Percentiles rank a stretch among this genome's conserved stretches.
Evolutionary conservation across 2,797 vertebrate genomes (phyloP).

Genomic region (Myiotriccus ornatus): DNA sequence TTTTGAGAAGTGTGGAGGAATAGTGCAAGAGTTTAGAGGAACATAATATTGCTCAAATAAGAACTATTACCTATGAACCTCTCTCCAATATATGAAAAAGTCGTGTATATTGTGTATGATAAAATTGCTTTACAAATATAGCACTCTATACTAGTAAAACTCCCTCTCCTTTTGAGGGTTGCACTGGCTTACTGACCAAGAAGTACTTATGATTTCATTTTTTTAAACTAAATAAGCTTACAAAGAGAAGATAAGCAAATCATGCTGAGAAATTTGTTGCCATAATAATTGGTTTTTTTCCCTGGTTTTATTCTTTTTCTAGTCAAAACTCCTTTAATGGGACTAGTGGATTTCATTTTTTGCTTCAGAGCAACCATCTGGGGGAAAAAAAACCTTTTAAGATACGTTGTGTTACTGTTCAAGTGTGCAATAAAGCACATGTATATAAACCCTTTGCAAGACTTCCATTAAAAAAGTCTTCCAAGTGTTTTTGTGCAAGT

Average conservation of each 20-base stretch:
- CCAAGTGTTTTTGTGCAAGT: background rate
- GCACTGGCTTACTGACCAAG: background rate
- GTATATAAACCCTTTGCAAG: background rate
- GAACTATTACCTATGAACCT: background rate
- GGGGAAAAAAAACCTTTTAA: background rate
- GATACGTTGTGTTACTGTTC: background rate
- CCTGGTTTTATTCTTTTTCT: background rate
- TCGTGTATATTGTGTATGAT: background rate
- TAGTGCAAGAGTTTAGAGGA: background rate
- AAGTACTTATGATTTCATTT: background rate
- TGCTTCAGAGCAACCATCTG: background rate
- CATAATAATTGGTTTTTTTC: background rate
- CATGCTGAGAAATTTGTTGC: background rate
- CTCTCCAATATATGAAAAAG: background rate
- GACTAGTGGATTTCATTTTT: background rate
- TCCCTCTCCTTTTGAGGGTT: background rate
- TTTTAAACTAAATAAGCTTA: background rate
- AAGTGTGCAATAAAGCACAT: background rate
- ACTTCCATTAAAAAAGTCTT: background rate
- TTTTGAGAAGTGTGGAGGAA: background rate
- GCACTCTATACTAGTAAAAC: background rate
- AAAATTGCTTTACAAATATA: background rate
- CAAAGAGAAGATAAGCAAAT: background rate
- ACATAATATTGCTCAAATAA: background rate
- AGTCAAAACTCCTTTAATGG: background rate